phyloP scores from a whole-genome alignment of 2,888 invertebrate species.

The Deilephila porcellus region DNA sequence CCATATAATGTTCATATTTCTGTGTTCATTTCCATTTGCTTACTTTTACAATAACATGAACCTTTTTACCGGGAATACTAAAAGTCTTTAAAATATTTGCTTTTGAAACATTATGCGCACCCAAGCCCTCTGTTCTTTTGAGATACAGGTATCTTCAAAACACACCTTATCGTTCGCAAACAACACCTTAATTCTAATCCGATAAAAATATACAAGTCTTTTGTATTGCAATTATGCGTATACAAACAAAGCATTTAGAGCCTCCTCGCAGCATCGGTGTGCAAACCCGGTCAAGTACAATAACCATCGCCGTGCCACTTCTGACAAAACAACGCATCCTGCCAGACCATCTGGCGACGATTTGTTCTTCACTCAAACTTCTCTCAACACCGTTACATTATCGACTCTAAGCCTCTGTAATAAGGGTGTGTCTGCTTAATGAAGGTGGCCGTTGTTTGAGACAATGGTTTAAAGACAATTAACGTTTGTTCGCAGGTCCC shows the following conservation, averaged over 20 bases:
- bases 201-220: conserved; percentile 6
- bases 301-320: conserved; percentile 59
- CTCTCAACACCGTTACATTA: background rate
- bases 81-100: too few relatives aligned
- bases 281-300: conserved; percentile 43
- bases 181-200: conserved; percentile 16
- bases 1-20: background rate
- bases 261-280: conserved; percentile 50
- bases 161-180: conserved; percentile 9
- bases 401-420: background rate
- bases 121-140: too few relatives aligned
- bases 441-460: conserved; percentile 10
- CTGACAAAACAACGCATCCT: conserved; percentile 60
- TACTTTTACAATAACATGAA: background rate
- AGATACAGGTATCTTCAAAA: too few relatives aligned
- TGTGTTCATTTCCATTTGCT: background rate
- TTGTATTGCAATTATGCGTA: conserved; percentile 10
- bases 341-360: conserved; percentile 61
- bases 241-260: conserved; percentile 57
- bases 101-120: too few relatives aligned
- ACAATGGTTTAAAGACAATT: conserved; percentile 52
- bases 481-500: conserved; percentile 60
- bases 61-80: background rate
- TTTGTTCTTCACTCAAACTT: conserved; percentile 7
- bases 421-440: conserved; percentile 22